Base-by-base conservation (phyloP, 2,113 vertebrate genomes). In the Urocolius indicus region DNA sequence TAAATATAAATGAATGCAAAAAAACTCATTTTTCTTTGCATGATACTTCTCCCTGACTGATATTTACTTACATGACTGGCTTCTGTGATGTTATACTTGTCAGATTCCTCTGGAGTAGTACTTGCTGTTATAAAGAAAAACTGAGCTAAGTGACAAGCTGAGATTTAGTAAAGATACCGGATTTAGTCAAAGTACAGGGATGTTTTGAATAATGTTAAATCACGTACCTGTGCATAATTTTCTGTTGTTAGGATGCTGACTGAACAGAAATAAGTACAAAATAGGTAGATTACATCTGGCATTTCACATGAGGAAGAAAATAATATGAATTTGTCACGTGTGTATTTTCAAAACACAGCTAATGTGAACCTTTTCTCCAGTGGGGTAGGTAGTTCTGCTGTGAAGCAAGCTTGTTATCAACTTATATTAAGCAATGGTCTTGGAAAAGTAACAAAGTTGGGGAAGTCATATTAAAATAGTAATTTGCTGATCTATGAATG, bases 361-460 rank as follows among this genome's bases (percentile, higher is more conserved):
- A 45, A 45, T 77, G 32, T 0, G 0, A 71, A 22, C 43, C 30
- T 73, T 29, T 77, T 91, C 59, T 68, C 32, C 29, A 72, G 26
- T 52, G 27, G 2, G 6, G 36, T 62, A 51, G 6, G 36, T 62
- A 51, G 54, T 48, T 92, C 46, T 65, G 46, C 59, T 81, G 51
- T 67, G 52, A 87, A 65, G 45, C 20, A 61, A 30, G 3, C 6
- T 55, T 59, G 16, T 58, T 72, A 15, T 4, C 0, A 0, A n/a
- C 6, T 72, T 84, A 10, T 1, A 13, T 54, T 79, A 34, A 57
- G 34, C 7, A 30, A 1, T 13, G 13, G 73, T 83, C n/a, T 61
- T 65, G 59, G 63, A 73, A 95, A 74, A 29, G 2, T 17, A 66
- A 49, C 51, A 10, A 51, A 78, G 38, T 26, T 74, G 36, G 41